A percentile compares a stretch with the other conserved stretches of the same genome.
phyloP scores from a whole-genome alignment of 2,113 vertebrate species.

The Salvator merianae region DNA sequence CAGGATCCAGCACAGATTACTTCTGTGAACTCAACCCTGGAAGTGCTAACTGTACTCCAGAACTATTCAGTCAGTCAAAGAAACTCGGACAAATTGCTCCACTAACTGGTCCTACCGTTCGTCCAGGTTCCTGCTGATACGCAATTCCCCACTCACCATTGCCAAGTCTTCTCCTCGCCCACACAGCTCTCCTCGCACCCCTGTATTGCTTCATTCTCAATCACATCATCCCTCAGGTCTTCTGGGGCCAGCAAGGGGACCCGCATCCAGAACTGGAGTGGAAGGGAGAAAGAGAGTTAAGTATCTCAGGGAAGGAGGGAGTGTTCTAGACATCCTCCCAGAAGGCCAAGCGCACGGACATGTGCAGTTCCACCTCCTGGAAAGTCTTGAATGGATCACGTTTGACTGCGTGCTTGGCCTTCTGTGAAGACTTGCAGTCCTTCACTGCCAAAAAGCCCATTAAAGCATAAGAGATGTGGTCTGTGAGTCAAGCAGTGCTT shows the following conservation, averaged over 20 bases:
- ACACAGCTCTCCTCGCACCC: conserved; percentile 68
- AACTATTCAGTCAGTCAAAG: not conserved
- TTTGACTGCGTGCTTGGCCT: too few relatives aligned
- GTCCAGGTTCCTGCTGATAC: not conserved
- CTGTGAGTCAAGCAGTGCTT: too few relatives aligned
- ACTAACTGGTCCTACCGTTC: not conserved
- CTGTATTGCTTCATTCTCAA: conserved; percentile 80
- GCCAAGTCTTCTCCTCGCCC: conserved; percentile 87
- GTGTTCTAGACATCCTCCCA: too few relatives aligned
- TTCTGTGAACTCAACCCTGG: not conserved
- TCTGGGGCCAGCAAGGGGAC: conserved; percentile 85
- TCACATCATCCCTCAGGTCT: conserved; percentile 85
- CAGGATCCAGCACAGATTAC: too few relatives aligned
- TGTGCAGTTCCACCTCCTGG: too few relatives aligned
- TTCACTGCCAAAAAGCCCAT: too few relatives aligned
- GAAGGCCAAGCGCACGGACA: too few relatives aligned
- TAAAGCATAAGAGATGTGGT: too few relatives aligned
- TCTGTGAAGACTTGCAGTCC: too few relatives aligned
- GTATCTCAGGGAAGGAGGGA: not conserved
- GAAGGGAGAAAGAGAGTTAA: not conserved
- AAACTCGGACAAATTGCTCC: not conserved
- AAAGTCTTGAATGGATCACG: too few relatives aligned
- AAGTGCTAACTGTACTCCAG: not conserved
- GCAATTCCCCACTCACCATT: conserved; percentile 73
- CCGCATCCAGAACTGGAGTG: conserved; percentile 87